Evolutionary conservation across 2,797 vertebrate species (phyloP).

Genomic region (Tauraco hartlaubi): DNA sequence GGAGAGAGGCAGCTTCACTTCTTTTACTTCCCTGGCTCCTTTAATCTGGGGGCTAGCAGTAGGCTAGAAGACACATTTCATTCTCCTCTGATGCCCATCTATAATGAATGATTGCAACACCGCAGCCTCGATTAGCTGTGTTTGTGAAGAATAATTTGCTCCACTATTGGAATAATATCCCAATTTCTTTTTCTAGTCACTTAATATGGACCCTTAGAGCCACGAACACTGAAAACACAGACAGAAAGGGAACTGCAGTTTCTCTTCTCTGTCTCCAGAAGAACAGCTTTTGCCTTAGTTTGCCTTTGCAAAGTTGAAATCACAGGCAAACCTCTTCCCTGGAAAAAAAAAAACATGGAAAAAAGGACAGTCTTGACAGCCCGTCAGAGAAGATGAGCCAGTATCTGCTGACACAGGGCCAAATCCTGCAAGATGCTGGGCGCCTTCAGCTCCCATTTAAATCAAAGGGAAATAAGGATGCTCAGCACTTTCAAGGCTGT

Average conservation of each 20-base stretch:
- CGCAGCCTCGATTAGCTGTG: not conserved
- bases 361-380: not conserved
- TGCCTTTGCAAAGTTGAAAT: slow-evolving; percentile 1
- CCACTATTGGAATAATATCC: slow-evolving; percentile 13
- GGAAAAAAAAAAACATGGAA: not conserved
- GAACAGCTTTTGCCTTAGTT: not conserved
- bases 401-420: not conserved
- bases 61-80: slow-evolving; percentile 1
- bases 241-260: not conserved
- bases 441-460: not conserved
- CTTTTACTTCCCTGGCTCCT: not conserved
- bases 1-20: not conserved
- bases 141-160: slow-evolving; percentile 48
- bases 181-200: not conserved
- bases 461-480: not conserved
- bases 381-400: not conserved
- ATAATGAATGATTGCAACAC: slow-evolving; percentile 43
- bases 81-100: not conserved
- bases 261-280: not conserved
- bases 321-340: not conserved
- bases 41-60: not conserved
- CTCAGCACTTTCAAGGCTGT: not conserved
- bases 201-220: not conserved
- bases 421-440: not conserved
- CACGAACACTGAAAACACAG: slow-evolving; percentile 1